Conservation (phyloP, 2,888 invertebrate species). For the Melipona bicolor region DNA sequence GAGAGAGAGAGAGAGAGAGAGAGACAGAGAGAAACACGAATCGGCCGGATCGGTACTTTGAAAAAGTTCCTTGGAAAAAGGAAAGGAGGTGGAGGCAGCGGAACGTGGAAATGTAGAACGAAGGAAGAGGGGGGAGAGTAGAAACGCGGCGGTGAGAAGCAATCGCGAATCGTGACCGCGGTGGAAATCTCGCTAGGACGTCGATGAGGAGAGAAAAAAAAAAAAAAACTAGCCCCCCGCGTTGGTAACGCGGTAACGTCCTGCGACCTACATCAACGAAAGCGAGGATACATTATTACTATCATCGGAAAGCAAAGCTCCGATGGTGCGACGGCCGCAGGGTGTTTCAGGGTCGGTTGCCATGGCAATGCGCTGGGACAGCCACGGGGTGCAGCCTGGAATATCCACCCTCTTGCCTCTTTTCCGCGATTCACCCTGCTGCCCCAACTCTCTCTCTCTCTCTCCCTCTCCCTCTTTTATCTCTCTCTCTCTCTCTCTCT, state of each 20-base stretch:
- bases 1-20: too few species aligned
- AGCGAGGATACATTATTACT: conserved; percentile 81
- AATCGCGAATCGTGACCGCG: conserved; percentile 7
- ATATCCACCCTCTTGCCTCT: conserved; percentile 73
- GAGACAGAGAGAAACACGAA: neutral
- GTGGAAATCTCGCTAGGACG: neutral
- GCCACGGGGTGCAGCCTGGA: conserved; percentile 74
- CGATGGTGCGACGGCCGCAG: conserved; percentile 78
- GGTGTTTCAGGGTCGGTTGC: conserved; percentile 82
- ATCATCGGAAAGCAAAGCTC: conserved; percentile 82
- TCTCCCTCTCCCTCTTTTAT: neutral
- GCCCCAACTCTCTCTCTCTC: conserved; percentile 21
- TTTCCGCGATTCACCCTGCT: conserved; percentile 66
- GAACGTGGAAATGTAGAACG: neutral
- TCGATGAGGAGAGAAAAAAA: neutral
- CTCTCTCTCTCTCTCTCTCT: neutral
- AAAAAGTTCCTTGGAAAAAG: neutral
- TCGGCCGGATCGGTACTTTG: too few species aligned
- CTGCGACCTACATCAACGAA: conserved; percentile 81
- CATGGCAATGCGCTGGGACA: conserved; percentile 78
- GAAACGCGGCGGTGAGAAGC: neutral
- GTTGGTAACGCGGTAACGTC: conserved; percentile 52
- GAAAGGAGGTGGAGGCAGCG: neutral
- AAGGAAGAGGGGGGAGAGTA: too few species aligned
- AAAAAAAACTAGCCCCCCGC: neutral